phyloP scores from a whole-genome alignment of 2,113 vertebrate species.

The Macrotis lagotis region DNA sequence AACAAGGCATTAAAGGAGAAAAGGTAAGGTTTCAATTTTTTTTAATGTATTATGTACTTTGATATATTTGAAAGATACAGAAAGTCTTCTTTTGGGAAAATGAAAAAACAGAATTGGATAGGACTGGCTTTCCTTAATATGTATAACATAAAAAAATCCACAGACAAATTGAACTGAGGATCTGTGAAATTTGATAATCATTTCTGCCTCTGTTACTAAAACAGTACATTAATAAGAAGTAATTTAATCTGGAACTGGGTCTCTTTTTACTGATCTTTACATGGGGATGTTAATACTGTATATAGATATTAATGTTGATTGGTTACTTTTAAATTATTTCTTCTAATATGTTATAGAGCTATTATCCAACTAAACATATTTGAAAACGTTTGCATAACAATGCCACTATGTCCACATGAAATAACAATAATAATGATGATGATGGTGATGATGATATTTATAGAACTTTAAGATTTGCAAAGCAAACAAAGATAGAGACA shows the following conservation, averaged over 20 bases:
- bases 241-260: not conserved
- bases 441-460: not conserved
- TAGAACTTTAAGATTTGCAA: not conserved
- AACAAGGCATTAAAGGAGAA: slow-evolving; percentile 93
- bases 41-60: not conserved
- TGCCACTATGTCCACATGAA: not conserved
- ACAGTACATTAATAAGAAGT: not conserved
- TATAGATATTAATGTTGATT: slow-evolving; percentile 2
- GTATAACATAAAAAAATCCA: not conserved
- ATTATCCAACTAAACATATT: not conserved
- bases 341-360: not conserved
- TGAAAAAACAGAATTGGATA: not conserved
- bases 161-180: not conserved
- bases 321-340: not conserved
- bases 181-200: not conserved
- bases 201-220: not conserved
- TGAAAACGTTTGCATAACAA: not conserved
- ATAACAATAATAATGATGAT: not conserved
- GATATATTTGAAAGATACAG: not conserved
- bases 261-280: slow-evolving; percentile 17
- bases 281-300: not conserved
- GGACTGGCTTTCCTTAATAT: not conserved
- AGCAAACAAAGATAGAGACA: not conserved
- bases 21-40: slow-evolving; percentile 85
- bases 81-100: not conserved